Percentiles rank a stretch among this genome's conserved stretches.
These are phyloP conservation scores for Zaprionus vittiger DNA, from an alignment of 1,140 invertebrate species.

Conservation along the genomic window DNA sequence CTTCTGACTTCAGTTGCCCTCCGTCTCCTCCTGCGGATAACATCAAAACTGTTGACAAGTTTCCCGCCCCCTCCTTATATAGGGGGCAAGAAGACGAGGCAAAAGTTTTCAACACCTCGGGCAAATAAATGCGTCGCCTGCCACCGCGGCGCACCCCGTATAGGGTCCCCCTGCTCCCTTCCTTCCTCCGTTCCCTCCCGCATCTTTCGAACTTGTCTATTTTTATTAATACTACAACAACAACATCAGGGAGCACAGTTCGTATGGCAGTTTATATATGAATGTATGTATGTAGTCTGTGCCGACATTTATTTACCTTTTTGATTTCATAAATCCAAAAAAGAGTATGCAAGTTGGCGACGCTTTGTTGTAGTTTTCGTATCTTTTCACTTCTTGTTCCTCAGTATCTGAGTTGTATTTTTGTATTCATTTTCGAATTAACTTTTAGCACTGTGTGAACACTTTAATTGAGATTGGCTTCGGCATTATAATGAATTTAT, in stretches of 20 bases:
- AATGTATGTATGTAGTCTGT: conserved; percentile 29
- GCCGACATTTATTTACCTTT: conserved; percentile 69
- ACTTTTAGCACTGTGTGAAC: neutral
- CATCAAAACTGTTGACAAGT: conserved; percentile 59
- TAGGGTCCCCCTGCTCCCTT: conserved; percentile 4
- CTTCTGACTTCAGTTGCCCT: neutral
- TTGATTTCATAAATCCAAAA: conserved; percentile 80
- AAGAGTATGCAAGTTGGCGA: conserved; percentile 29
- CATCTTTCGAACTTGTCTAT: conserved; percentile 56
- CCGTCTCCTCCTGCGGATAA: neutral
- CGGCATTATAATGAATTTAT: conserved; percentile 56
- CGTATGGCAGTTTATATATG: neutral
- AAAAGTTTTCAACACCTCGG: conserved; percentile 73
- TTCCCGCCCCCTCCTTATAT: conserved; percentile 20
- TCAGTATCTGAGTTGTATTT: neutral
- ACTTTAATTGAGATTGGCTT: conserved; percentile 12
- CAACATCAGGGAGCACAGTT: conserved; percentile 11
- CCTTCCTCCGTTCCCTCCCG: neutral
- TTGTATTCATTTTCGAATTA: neutral
- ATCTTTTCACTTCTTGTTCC: conserved; percentile 8
- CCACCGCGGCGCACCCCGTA: conserved; percentile 12
- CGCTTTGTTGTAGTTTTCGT: conserved; percentile 26
- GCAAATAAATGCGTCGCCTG: conserved; percentile 66
- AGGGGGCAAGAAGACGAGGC: neutral
- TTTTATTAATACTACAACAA: conserved; percentile 61